Base-by-base conservation (phyloP, 2,888 invertebrate genomes). In the Bombyx huttoni region DNA sequence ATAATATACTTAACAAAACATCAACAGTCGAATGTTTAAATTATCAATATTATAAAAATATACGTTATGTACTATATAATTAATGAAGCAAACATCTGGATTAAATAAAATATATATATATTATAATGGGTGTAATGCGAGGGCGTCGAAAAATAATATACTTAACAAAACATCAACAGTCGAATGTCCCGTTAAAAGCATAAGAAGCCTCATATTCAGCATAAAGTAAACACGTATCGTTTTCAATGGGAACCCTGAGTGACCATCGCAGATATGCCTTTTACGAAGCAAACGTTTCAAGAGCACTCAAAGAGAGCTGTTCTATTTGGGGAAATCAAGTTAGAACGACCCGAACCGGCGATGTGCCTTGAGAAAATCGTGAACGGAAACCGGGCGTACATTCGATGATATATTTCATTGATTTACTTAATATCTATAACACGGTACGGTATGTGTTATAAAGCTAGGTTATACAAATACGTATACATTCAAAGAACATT, bases 241-340 rank as follows among this genome's bases (percentile, higher is more conserved):
- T 75, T 66, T 68, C 62, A 67, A 74, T 72, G 58, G 65, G 62
- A 59, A 65, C 62, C 5, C 24, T 63, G 70, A 73, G 70, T 68
- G 66, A 61, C 62, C 63, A 67, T 65, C 70, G 59, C 62, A 68
- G 67, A 74, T 72, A 71, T 68, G 70, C 77, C 78, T 78, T 78
- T 78, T 74, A 74, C 72, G 63, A 66, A 62, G 59, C 56, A 59
- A 66, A 58, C 68, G 68, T 71, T 75, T 78, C 69, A 73, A 84
- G 79, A 79, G 83, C 83, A 81, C 86, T 86, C 75, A 74, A 70
- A 71, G 68, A 58, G 76, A 73, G 78, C 74, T 71, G 75, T 68
- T 78, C 80, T 78, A 83, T 87, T 86, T 81, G 8, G 72, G 79
- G 75, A 84, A 87, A 87, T 83, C 79, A 80, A 69, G 81, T 87